Base-by-base conservation (phyloP, 1,140 invertebrate genomes). In the Formica exsecta region DNA sequence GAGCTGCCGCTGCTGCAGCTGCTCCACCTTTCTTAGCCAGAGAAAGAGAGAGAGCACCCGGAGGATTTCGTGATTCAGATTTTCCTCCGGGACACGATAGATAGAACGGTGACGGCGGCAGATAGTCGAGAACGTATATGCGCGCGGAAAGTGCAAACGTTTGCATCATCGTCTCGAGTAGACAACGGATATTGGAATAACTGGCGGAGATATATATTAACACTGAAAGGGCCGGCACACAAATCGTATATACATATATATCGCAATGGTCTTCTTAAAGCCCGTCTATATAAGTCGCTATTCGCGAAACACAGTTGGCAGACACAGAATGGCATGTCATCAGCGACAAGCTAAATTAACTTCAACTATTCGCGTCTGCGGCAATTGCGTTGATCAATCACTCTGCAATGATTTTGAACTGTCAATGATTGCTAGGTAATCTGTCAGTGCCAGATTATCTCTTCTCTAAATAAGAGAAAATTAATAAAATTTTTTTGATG, bases 11-110 rank as follows among this genome's bases (percentile, higher is more conserved):
- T 32, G 32, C 68, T 29, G 68, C 68, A 73, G 79, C 79, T 83
- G 54, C 68, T 73, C 36, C 68, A n/a, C 54, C 68, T 73, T 73
- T 81, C 51, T 81, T 36, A 13, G 11, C 41, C 2, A 8, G 11
- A 75, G 16, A 70, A 22, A 70, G 32, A 70, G 65, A 68, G 38
- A 44, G 38, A 68, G 74, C 70, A 75, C 59, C 59, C 80, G 70
- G 66, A 84, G 80, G 80, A 84, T 84, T 84, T 84, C 80, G 71
- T 75, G 80, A 84, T 75, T 84, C 80, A 75, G 70, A 41, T 84
- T 84, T 75, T 84, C 70, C 73, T 77, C 29, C 81, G 70, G 32
- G 41, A 76, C 25, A 65, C 68, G 80, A 75, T 84, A 84, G 71
- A 84, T 71, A 38, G 65, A 59, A 59, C 66, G 77, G 44, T n/a